Evolutionary conservation across 1,140 invertebrate genomes (phyloP).

Genomic region (Vanessa tameamea): DNA sequence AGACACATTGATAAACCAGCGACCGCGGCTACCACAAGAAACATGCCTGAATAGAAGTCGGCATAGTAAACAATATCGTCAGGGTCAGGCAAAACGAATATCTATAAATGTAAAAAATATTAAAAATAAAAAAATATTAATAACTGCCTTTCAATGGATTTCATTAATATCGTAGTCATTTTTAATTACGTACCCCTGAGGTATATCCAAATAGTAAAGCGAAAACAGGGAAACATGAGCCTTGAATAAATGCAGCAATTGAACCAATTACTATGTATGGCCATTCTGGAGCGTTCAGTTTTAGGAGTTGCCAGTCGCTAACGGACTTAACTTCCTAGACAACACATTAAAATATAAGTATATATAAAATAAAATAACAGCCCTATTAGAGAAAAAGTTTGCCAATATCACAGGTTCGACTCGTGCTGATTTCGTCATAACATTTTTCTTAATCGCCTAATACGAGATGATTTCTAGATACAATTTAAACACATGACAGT

Average conservation of each 20-base stretch:
- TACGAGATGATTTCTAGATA: too few relatives aligned
- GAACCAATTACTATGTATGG: slow-evolving; percentile 86
- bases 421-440: too few relatives aligned
- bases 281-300: slow-evolving; percentile 90
- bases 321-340: slow-evolving; percentile 64
- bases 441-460: too few relatives aligned
- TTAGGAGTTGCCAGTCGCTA: slow-evolving; percentile 83
- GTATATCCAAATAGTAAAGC: slow-evolving; percentile 93
- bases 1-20: slow-evolving; percentile 84
- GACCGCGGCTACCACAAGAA: slow-evolving; percentile 69
- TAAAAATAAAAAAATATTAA: background rate
- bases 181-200: slow-evolving; percentile 83
- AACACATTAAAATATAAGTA: slow-evolving; percentile 11
- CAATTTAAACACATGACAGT: too few relatives aligned
- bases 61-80: slow-evolving; percentile 58
- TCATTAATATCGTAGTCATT: background rate
- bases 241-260: slow-evolving; percentile 86
- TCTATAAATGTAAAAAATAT: slow-evolving; percentile 50
- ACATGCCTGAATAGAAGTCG: slow-evolving; percentile 71
- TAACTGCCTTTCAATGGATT: background rate
- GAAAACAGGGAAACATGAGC: slow-evolving; percentile 89
- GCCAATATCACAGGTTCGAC: too few relatives aligned
- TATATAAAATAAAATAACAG: too few relatives aligned
- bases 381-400: too few relatives aligned
- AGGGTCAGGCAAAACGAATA: slow-evolving; percentile 59